Evolutionary conservation across 2,113 vertebrate genomes (phyloP), one percentile per base, ranked within the genome.

Genomic region (Platysteira castanea): DNA sequence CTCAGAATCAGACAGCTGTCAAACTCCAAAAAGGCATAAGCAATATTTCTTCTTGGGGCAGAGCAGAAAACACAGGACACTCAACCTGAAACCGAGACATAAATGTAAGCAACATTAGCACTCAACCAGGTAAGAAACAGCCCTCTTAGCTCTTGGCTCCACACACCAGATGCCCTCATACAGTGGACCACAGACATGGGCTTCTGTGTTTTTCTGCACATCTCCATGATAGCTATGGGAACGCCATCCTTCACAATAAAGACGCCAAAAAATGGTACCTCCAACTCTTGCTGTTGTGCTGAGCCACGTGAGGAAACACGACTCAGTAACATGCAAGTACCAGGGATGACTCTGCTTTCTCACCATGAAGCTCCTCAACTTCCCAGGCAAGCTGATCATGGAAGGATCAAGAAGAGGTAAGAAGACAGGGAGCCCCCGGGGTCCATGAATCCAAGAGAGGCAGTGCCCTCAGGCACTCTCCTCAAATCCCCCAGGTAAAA

Each of bases 261-360:
- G 46, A 60, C 0, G 0, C 2, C 18, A 6, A 15, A 33, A 50
- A 30, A 37, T 52, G 4, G 1, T 21, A 64, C 6, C 33, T 47
- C 41, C 53, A 68, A 15, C 23, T 63, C 26, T 21, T 46, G 23
- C 27, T n/a, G 15, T 23, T 50, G 41, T 39, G 15, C 33, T 56
- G 14, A 81, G 33, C 23, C 41, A 50, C 11, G 11, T 0, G 2
- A 35, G 12, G 18, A 64, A 92, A 81, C 0, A 2, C 8, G 7
- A 59, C 15, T 41, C 30, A 31, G 4, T 6, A 68, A 59, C 15
- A 23, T 9, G 3, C 13, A 46, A 68, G 13, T 28, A 59, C 7
- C 11, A 31, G 31, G 35, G 30, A 59, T 1, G 2, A 76, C 26
- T 53, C 31, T 69, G 10, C 5, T 69, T 92, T 57, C n/a, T 41